Conservation (phyloP, 2,797 vertebrate genomes). For the Notoglanidium macrostoma region DNA sequence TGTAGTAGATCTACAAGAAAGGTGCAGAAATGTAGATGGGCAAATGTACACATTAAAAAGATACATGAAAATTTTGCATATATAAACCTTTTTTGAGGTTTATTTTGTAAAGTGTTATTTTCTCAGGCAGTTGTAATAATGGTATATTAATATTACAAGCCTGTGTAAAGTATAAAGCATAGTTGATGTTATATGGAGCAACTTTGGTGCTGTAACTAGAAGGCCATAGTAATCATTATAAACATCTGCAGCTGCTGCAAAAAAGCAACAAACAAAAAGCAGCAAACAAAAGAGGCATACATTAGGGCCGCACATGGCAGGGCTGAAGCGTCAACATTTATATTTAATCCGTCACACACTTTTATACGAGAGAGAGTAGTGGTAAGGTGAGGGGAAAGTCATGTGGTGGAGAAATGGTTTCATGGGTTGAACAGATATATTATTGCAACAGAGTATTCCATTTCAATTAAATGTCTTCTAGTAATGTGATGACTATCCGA, state of each 20-base stretch:
- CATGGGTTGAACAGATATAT: conserved; percentile 55
- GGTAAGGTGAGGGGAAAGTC: neutral
- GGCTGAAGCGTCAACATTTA: neutral
- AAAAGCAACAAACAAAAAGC: neutral
- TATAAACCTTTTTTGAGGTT: neutral
- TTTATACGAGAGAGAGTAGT: neutral
- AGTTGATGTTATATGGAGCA: neutral
- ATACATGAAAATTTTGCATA: neutral
- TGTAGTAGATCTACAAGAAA: conserved; percentile 90
- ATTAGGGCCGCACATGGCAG: neutral
- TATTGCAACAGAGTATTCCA: conserved; percentile 43
- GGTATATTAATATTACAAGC: neutral
- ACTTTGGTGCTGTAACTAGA: neutral
- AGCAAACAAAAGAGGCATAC: neutral
- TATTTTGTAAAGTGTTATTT: no score
- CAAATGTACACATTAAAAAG: neutral
- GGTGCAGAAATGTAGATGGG: neutral
- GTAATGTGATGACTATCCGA: neutral
- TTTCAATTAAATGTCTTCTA: neutral
- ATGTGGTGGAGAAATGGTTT: conserved; percentile 51
- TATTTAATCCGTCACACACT: neutral
- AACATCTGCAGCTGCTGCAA: neutral
- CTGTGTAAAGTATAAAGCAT: neutral
- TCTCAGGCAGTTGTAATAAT: neutral
- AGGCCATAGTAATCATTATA: neutral